Evolutionary conservation across 2,797 vertebrate species (phyloP), one percentile per base, ranked within the genome.

Genomic region (Acanthopagrus latus): DNA sequence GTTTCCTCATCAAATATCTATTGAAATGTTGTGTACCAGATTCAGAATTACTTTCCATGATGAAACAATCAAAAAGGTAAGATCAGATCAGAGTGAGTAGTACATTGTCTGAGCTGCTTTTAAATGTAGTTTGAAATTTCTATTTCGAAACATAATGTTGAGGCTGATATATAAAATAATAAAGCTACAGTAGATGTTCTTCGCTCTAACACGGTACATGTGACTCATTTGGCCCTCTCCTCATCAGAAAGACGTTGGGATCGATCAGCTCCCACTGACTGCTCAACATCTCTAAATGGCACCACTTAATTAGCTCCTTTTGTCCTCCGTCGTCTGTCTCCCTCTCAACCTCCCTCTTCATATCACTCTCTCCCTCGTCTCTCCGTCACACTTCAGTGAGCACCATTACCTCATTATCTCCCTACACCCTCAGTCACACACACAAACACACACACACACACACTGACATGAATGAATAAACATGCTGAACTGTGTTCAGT

Each of bases 381-480:
- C 81, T 54, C 84, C 47, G 64, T 86, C 86, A 84, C 88, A 83
- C 88, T 87, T 77, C 79, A 78, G 77, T 41, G 84, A 86, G 87
- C 85, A 1, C 81, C 87, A 85, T 91, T 89, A 92, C 81, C 89
- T 81, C 87, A 84, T 90, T 91, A 92, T 86, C 86, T 82, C 69
- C 69, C 69, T 20, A 50, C 84, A 64, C 60, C 33, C 80, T 66
- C 68, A 51, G 66, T 41, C 79, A 51, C 79, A 55, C 71, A 65
- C 0, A 62, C 44, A 72, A 9, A 76, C 23, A 56, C 29, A 66
- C 13, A 72, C 56, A 72, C 56, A 13, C 57, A 52, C 67, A 6
- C 16, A 18, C 46, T 5, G 59, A 55, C 75, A 50, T 54, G 67
- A 82, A 82, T 81, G 84, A 87, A 81, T 85, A 88, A 87, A 90